phyloP scores from a whole-genome alignment of 2,888 invertebrate species.

The Callinectes sapidus region DNA sequence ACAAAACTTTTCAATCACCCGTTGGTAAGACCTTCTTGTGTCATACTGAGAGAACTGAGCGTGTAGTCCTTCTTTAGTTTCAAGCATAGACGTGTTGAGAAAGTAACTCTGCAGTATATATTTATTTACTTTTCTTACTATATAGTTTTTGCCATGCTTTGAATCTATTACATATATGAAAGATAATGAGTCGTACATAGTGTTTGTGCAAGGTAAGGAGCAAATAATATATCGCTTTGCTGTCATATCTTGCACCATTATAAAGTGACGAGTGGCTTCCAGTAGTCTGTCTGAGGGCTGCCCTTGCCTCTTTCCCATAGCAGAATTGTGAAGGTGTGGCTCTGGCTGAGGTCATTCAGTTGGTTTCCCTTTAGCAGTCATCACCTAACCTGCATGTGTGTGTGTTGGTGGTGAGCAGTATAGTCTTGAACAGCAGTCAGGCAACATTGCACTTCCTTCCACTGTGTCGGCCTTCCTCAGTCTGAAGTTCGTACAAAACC shows the following conservation, averaged over 20 bases:
- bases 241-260: slow-evolving; percentile 6
- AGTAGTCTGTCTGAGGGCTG: neutral
- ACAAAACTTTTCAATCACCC: too few relatives aligned
- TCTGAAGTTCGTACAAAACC: too few relatives aligned
- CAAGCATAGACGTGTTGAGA: neutral
- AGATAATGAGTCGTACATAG: neutral
- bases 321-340: neutral
- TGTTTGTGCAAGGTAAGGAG: slow-evolving; percentile 17
- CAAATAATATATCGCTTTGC: neutral
- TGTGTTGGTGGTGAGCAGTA: neutral
- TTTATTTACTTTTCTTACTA: neutral
- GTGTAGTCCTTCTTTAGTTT: neutral
- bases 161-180: neutral
- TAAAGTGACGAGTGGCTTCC: slow-evolving; percentile 2
- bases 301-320: neutral
- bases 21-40: too few relatives aligned
- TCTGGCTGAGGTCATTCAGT: neutral
- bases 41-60: too few relatives aligned
- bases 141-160: neutral
- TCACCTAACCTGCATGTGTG: neutral
- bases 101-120: neutral
- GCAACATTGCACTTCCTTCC: too few relatives aligned
- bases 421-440: neutral
- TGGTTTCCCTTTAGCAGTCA: neutral
- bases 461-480: too few relatives aligned